Evolutionary conservation across 2,113 vertebrate genomes (phyloP).

Genomic region (Maccullochella peelii): DNA sequence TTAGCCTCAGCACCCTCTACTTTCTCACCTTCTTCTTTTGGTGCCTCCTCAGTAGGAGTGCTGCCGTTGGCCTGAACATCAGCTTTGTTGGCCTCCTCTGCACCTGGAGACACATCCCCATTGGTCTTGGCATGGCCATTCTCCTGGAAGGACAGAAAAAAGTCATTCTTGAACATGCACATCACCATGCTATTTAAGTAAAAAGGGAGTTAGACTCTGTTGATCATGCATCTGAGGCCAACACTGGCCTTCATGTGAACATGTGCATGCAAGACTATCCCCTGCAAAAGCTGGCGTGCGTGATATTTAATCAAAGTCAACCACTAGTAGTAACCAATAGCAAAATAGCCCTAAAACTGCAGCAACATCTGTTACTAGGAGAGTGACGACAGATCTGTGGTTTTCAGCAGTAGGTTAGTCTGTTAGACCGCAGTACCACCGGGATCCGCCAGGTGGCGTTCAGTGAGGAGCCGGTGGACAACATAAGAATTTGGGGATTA

Average conservation of each 20-base stretch:
- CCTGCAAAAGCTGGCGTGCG: not conserved
- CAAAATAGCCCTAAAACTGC: slow-evolving; percentile 69
- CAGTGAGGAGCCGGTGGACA: slow-evolving; percentile 5
- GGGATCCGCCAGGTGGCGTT: slow-evolving; percentile 54
- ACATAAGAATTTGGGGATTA: slow-evolving; percentile 51
- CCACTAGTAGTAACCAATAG: slow-evolving; percentile 54
- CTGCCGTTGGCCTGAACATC: slow-evolving; percentile 91
- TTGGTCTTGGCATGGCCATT: slow-evolving; percentile 92
- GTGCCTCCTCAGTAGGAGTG: slow-evolving; percentile 87
- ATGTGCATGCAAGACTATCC: not conserved
- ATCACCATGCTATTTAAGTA: not conserved
- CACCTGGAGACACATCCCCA: slow-evolving; percentile 86
- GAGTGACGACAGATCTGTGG: slow-evolving; percentile 77
- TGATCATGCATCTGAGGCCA: not conserved
- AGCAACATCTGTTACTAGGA: slow-evolving; percentile 82
- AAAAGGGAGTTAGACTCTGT: not conserved
- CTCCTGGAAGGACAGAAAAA: slow-evolving; percentile 81
- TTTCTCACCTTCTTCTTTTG: slow-evolving; percentile 80
- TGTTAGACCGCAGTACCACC: slow-evolving; percentile 46
- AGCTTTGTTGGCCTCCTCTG: slow-evolving; percentile 86
- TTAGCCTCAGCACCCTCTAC: slow-evolving; percentile 73
- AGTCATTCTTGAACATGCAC: not conserved
- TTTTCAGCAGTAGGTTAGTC: slow-evolving; percentile 66
- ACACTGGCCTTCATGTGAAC: not conserved
- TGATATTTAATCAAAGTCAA: slow-evolving; percentile 42